Base-by-base conservation (phyloP, 2,113 vertebrate genomes). In the Callopanchax toddi region DNA sequence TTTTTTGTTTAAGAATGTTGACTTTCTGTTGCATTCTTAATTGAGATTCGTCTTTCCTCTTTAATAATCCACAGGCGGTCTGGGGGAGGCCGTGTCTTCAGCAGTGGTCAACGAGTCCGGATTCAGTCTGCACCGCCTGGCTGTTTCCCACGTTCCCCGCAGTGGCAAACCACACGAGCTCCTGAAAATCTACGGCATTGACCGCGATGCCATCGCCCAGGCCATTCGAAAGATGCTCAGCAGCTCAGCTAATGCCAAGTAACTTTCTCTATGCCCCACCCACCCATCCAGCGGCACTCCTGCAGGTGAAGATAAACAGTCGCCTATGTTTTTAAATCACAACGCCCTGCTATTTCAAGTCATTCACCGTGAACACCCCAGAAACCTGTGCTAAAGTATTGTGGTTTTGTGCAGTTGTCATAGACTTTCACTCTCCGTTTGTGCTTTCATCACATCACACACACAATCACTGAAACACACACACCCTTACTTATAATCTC, bases 161-260 rank as follows among this genome's bases (percentile, higher is more conserved):
- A 94, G 96, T 0, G 95, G 95, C 76, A 97, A 96, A 79, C 90
- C 95, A 1, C 89, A 91, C 0, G 96, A 99, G 91, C 93, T 98
- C 74, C 93, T 98, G 63, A 94, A 93, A 86, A 91, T 96, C 90
- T 96, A 96, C 17, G 95, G 93, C 75, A 97, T 99, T 1, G 96
- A 99, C 82, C 95, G 91, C 17, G 95, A 98, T 0, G 91, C 94
- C 89, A 96, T 98, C 5, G 55, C 86, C 17, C 94, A 95, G 74
- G 92, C 94, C 0, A 90, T 97, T 66, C 94, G 91, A 85, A 89
- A 91, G 55, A 93, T 94, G 17, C 86, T 94, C 67, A 90, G 93
- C 87, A 93, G 91, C 79, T 93, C 93, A 16, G 92, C 87, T 77
- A 95, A 95, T 0, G 93, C 93, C 1, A 94, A 94, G 80, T 95